Evolutionary conservation across 2,797 vertebrate species (phyloP).

Genomic region (Ficedula albicollis): DNA sequence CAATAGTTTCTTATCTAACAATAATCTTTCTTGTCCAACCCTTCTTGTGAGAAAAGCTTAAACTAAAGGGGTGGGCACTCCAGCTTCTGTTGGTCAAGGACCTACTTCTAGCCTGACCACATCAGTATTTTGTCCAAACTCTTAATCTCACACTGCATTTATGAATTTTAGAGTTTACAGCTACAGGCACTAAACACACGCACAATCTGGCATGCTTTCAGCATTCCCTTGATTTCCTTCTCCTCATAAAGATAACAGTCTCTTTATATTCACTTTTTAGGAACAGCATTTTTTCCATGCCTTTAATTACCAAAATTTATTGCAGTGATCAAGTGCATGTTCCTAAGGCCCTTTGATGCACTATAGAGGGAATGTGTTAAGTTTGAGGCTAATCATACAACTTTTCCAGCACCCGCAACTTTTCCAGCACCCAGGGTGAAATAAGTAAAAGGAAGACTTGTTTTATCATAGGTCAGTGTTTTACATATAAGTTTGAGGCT

Average conservation of each 20-base stretch:
- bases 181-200: background rate
- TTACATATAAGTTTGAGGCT: background rate
- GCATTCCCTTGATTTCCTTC: background rate
- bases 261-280: background rate
- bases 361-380: background rate
- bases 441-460: background rate
- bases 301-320: background rate
- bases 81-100: background rate
- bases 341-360: background rate
- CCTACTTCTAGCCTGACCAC: rapidly evolving
- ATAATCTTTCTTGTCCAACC: background rate
- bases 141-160: background rate
- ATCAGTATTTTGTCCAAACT: background rate
- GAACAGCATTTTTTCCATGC: background rate
- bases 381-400: background rate
- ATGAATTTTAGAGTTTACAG: background rate
- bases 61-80: background rate
- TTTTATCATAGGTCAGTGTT: background rate
- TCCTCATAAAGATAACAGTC: background rate
- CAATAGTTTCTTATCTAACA: background rate
- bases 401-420: background rate
- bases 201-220: background rate
- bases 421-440: background rate
- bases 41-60: background rate
- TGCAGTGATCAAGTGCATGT: background rate